phyloP scores from a whole-genome alignment of 1,140 invertebrate genomes.

The Euschistus heros region DNA sequence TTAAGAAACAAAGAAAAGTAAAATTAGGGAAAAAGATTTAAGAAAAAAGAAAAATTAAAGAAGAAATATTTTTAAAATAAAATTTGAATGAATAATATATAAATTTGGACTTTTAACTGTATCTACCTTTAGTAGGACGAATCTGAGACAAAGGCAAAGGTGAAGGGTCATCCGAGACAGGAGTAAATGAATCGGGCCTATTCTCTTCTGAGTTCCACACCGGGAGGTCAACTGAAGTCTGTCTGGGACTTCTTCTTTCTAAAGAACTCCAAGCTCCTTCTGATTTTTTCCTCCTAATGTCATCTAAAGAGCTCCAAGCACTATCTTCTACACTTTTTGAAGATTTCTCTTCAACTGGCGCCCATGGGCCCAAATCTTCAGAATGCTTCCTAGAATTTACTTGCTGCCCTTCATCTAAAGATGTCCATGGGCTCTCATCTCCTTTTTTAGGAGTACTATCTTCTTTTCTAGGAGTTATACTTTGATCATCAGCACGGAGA shows the following conservation, averaged over 20 bases:
- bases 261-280: neutral
- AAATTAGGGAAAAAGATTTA: too few species aligned
- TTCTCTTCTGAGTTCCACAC: slow-evolving; percentile 5
- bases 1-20: too few species aligned
- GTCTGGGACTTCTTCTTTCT: neutral
- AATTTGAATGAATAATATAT: too few species aligned
- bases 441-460: slow-evolving; percentile 5
- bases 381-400: neutral
- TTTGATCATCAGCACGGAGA: slow-evolving; percentile 4
- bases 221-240: neutral
- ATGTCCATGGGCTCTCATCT: slow-evolving; percentile 8
- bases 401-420: neutral
- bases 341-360: neutral
- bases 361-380: neutral
- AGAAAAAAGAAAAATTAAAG: too few species aligned
- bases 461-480: neutral
- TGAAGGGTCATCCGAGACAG: neutral
- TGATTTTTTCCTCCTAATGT: neutral
- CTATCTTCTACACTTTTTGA: neutral
- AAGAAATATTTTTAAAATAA: too few species aligned
- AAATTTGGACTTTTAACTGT: neutral
- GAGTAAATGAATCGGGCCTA: slow-evolving; percentile 3
- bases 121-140: slow-evolving; percentile 1
- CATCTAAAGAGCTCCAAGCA: slow-evolving; percentile 7
- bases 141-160: slow-evolving; percentile 1